Conservation (phyloP, 2,797 vertebrate species). For the Notoglanidium macrostoma region DNA sequence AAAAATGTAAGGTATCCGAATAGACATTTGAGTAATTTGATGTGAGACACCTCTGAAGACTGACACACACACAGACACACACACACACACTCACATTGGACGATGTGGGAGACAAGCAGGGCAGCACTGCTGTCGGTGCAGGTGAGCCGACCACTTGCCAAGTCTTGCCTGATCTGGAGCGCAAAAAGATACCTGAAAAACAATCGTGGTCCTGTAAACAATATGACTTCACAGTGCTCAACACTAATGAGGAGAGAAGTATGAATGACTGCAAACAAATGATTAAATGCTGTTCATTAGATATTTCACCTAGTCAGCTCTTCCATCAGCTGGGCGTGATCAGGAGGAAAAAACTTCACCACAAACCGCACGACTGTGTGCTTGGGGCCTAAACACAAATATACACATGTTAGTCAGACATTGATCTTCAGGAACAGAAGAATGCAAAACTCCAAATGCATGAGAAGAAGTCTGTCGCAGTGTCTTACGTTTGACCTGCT, state of each 20-base stretch:
- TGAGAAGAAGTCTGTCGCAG: background rate
- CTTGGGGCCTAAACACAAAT: conserved; percentile 81
- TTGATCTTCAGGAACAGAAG: background rate
- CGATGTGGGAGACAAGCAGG: conserved; percentile 92
- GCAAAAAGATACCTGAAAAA: conserved; percentile 93
- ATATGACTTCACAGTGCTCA: background rate
- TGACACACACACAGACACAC: background rate
- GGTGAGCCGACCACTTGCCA: conserved; percentile 85
- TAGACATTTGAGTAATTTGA: background rate
- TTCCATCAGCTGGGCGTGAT: conserved; percentile 91
- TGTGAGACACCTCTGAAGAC: background rate
- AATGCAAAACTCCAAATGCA: background rate
- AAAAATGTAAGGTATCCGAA: background rate
- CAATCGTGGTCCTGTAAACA: background rate
- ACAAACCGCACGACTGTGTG: conserved; percentile 88
- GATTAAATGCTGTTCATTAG: background rate
- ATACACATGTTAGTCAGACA: background rate
- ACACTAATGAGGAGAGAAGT: background rate
- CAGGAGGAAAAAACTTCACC: conserved; percentile 97
- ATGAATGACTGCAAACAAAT: background rate
- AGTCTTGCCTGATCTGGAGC: conserved; percentile 94
- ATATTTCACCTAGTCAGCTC: conserved; percentile 90
- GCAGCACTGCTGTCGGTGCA: conserved; percentile 93
- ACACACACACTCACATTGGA: conserved; percentile 87
- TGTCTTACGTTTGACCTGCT: conserved; percentile 94